phyloP scores from a whole-genome alignment of 2,113 vertebrate species.

The Athene cunicularia region DNA sequence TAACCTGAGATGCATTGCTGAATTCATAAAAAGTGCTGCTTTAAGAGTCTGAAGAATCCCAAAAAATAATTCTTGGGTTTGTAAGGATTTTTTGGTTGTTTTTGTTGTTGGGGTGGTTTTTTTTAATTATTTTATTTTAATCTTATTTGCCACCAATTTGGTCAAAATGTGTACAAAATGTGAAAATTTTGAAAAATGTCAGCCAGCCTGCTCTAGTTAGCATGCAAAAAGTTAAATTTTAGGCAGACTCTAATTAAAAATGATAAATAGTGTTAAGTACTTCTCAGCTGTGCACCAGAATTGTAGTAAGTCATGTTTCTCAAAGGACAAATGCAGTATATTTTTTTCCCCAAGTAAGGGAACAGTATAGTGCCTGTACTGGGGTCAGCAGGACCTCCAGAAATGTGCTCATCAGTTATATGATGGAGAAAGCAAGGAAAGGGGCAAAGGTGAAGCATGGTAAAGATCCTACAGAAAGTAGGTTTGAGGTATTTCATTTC shows the following conservation, averaged over 20 bases:
- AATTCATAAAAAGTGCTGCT: background rate
- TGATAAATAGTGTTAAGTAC: background rate
- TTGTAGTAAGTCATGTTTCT: background rate
- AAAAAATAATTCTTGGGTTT: background rate
- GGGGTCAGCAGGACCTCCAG: background rate
- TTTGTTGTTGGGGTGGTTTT: too few species aligned
- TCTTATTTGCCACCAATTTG: background rate
- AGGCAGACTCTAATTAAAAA: background rate
- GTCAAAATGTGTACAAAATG: background rate
- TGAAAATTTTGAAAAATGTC: background rate
- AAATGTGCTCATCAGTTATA: background rate
- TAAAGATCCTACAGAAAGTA: background rate
- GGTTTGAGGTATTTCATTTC: background rate
- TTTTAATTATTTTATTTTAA: background rate
- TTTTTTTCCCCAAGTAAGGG: background rate
- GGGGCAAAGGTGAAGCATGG: background rate
- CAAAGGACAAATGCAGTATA: background rate
- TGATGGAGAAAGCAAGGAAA: background rate
- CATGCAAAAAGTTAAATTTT: background rate
- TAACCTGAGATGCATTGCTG: background rate
- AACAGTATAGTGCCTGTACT: accelerated
- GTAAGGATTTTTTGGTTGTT: background rate
- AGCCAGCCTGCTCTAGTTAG: background rate
- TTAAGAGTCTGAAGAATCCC: background rate
- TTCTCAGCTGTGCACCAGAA: background rate